Evolutionary conservation across 2,797 vertebrate species (phyloP).

Genomic region (Tolypeutes matacus): DNA sequence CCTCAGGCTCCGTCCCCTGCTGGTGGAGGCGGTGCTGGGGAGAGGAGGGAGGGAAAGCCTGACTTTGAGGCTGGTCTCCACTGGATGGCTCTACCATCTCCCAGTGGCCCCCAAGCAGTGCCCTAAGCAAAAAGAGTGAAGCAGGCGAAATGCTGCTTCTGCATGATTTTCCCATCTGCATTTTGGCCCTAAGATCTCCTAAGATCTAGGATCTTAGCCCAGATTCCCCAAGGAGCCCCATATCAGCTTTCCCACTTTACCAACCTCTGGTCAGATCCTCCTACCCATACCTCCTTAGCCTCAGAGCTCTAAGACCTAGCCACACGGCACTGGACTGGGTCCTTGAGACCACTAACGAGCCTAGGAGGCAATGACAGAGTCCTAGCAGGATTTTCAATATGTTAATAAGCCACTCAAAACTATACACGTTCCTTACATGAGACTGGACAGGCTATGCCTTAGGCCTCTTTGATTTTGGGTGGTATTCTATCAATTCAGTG

Average conservation of each 20-base stretch:
- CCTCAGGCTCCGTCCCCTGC: neutral
- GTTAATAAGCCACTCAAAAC: neutral
- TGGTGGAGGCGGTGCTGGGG: neutral
- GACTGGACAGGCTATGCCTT: neutral
- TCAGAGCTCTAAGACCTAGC: neutral
- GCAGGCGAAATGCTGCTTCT: neutral
- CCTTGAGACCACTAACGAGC: neutral
- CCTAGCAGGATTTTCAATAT: neutral
- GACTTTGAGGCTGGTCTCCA: neutral
- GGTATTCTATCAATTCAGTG: neutral
- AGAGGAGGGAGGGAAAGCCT: neutral
- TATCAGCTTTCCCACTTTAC: no score
- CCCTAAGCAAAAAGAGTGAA: neutral
- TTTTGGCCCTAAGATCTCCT: neutral
- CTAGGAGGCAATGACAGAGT: neutral
- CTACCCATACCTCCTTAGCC: neutral
- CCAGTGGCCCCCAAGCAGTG: neutral
- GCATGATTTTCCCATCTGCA: fast-evolving
- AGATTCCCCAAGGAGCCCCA: neutral
- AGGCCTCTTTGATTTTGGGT: neutral
- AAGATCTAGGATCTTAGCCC: no score
- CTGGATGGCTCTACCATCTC: neutral
- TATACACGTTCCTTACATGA: neutral
- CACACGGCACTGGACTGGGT: neutral
- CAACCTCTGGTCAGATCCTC: neutral